A percentile compares a stretch with the other conserved stretches of the same genome.
Conservation (phyloP, 2,888 invertebrate species). For the Torymus auratus region DNA sequence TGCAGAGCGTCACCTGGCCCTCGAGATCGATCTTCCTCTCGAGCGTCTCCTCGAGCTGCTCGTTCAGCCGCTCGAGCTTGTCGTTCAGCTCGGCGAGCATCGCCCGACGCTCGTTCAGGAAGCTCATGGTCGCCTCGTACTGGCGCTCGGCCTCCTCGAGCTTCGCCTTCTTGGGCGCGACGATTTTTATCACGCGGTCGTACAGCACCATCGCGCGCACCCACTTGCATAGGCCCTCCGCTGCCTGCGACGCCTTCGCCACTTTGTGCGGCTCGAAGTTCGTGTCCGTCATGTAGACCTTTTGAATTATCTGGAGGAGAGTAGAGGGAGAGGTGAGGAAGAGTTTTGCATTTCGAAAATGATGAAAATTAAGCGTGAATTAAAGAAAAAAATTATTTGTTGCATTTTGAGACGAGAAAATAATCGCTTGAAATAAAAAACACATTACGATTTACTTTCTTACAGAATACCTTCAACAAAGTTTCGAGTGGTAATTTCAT, state of each 20-base stretch:
- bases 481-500: too few species aligned
- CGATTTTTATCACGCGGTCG: conserved; percentile 88
- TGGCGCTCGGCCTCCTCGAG: conserved; percentile 88
- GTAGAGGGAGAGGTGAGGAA: too few species aligned
- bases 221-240: conserved; percentile 95
- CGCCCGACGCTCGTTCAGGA: conserved; percentile 89
- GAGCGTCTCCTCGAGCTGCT: conserved; percentile 83
- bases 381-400: too few species aligned
- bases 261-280: conserved; percentile 89
- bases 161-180: conserved; percentile 91
- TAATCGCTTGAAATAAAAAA: too few species aligned
- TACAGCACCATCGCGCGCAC: conserved; percentile 93
- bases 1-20: conserved; percentile 82
- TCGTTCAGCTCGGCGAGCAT: conserved; percentile 87
- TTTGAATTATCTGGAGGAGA: conserved; percentile 63
- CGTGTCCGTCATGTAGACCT: conserved; percentile 79
- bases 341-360: too few species aligned
- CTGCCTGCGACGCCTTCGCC: conserved; percentile 94
- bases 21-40: conserved; percentile 83
- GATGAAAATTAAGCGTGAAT: too few species aligned
- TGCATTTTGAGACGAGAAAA: too few species aligned
- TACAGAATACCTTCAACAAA: too few species aligned
- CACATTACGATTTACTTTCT: too few species aligned
- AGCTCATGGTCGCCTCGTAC: conserved; percentile 89
- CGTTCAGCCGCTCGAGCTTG: conserved; percentile 84